Conservation (phyloP, 2,113 vertebrate species). For the Oxyruncus cristatus region DNA sequence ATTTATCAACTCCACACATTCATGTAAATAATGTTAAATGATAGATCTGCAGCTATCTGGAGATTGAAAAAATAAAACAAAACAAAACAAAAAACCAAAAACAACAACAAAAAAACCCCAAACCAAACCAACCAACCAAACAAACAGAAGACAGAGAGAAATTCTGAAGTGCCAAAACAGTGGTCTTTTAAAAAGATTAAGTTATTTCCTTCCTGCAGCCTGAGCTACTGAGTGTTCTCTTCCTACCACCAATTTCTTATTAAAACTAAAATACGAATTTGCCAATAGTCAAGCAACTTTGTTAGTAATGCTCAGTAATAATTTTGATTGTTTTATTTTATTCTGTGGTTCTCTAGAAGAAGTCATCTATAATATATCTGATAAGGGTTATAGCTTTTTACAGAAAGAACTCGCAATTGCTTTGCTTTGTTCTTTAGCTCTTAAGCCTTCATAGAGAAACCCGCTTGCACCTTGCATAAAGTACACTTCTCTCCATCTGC, state of each 20-base stretch:
- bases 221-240: background rate
- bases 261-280: background rate
- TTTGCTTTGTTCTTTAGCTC: conserved; percentile 10
- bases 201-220: conserved; percentile 11
- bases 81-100: background rate
- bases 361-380: background rate
- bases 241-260: background rate
- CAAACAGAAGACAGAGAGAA: background rate
- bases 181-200: conserved; percentile 34
- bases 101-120: background rate
- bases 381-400: conserved; percentile 31
- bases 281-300: background rate
- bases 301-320: background rate
- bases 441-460: conserved; percentile 22
- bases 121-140: too few species aligned
- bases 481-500: conserved; percentile 30
- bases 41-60: conserved; percentile 30
- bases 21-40: conserved; percentile 55
- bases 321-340: background rate
- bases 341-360: conserved; percentile 13
- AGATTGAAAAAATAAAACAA: background rate
- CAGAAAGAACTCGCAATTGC: background rate
- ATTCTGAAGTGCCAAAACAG: conserved; percentile 26
- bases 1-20: conserved; percentile 53
- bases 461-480: conserved; percentile 5